Evolutionary conservation across 2,797 vertebrate species (phyloP).

Genomic region (Phrynocephalus forsythii): DNA sequence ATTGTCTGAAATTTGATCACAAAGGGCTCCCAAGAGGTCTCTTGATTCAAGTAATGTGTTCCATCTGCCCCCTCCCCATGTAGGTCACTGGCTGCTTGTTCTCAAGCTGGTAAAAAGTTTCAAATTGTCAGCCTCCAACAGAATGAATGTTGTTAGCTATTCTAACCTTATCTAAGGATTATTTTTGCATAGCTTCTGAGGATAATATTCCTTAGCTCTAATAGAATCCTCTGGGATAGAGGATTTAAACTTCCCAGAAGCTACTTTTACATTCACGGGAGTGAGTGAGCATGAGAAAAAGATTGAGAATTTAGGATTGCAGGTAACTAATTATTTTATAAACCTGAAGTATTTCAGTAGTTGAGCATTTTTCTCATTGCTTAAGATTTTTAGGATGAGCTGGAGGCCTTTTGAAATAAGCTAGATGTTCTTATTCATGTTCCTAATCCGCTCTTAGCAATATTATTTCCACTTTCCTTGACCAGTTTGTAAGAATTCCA

Average conservation of each 20-base stretch:
- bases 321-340: not conserved
- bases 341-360: slow-evolving; percentile 14
- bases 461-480: not conserved
- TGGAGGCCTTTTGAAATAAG: not conserved
- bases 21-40: not conserved
- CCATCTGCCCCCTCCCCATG: not conserved
- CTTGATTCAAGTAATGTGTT: slow-evolving; percentile 23
- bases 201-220: slow-evolving; percentile 47
- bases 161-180: not conserved
- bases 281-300: slow-evolving; percentile 35
- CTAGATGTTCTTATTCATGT: not conserved
- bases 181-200: not conserved
- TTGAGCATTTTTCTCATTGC: slow-evolving; percentile 35
- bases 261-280: slow-evolving; percentile 52
- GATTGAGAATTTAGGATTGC: slow-evolving; percentile 1
- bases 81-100: slow-evolving; percentile 8
- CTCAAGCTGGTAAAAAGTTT: slow-evolving; percentile 22
- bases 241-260: slow-evolving; percentile 46
- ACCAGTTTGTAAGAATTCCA: not conserved
- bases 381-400: slow-evolving; percentile 17
- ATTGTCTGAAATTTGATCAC: not conserved
- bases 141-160: slow-evolving; percentile 37
- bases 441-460: not conserved
- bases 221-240: slow-evolving; percentile 41
- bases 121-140: slow-evolving; percentile 12